These are phyloP conservation scores for Egretta garzetta DNA, from an alignment of 2,113 vertebrate species.

Conservation along the genomic window DNA sequence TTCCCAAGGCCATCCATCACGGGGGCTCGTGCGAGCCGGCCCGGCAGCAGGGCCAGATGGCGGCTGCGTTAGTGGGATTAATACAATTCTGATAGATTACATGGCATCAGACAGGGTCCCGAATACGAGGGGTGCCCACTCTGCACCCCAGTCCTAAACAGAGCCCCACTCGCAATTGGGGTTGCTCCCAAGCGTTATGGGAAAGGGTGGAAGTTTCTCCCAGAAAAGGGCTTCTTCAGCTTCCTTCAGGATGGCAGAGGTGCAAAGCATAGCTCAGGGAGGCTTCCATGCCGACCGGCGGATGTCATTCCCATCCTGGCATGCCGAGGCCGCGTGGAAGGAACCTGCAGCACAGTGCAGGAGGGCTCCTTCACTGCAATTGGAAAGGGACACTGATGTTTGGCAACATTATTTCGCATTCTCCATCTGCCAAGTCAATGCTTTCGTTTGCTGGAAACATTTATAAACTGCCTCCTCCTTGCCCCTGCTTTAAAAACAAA, in stretches of 20 bases:
- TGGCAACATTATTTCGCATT: background rate
- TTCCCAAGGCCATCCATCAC: constrained; percentile 93
- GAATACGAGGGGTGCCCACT: background rate
- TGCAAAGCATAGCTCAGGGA: background rate
- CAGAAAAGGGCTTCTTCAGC: background rate
- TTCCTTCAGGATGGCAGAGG: background rate
- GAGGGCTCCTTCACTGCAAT: background rate
- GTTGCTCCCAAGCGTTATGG: rapidly evolving
- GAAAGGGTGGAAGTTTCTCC: background rate
- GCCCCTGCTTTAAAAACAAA: rapidly evolving
- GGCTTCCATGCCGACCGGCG: rapidly evolving
- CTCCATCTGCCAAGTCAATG: background rate
- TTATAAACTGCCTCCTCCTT: background rate
- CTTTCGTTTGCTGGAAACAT: background rate
- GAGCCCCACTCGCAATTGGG: rapidly evolving
- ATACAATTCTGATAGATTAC: constrained; percentile 86
- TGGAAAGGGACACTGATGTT: background rate
- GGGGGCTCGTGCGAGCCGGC: constrained; percentile 71
- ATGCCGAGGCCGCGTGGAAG: rapidly evolving
- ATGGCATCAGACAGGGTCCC: constrained; percentile 70
- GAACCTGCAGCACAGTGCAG: background rate
- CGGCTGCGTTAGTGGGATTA: constrained; percentile 83
- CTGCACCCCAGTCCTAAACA: background rate
- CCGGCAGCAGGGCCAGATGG: constrained; percentile 79
- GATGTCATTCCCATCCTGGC: background rate